Evolutionary conservation across 2,113 vertebrate genomes (phyloP), one percentile per base, ranked within the genome.

Genomic region (Elachura formosa): DNA sequence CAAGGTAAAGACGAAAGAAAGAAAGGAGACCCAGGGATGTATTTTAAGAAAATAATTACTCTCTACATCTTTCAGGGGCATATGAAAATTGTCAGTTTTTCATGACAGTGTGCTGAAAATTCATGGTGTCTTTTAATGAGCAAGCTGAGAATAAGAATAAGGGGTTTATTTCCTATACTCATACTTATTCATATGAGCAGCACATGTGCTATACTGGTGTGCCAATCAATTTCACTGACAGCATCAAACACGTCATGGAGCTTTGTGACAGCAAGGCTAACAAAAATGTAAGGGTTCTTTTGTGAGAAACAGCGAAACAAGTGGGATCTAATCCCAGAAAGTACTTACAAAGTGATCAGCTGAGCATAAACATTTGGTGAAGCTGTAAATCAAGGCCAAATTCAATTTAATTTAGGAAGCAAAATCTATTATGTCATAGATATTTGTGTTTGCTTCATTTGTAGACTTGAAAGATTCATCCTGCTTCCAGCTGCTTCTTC

Each of bases 131-230:
- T 55, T 72, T 75, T 38, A 38, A 15, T 2, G 5, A 84, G 33
- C 28, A 63, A 80, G 12, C 2, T 46, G 18, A 69, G 33, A 48
- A 26, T 24, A 69, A 77, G 24, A 84, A 71, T 66, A 33, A 28
- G 1, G 6, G 0, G 0, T 15, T 68, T 67, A n/a, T 76, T 75
- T 40, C 6, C 41, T 36, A 2, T 9, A 21, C 28, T 12, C 6
- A 10, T 54, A 4, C 5, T 66, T 33, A 63, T 0, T 55, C 48
- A 20, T 61, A n/a, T 11, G 36, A 73, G 10, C 12, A 68, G 38
- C 52, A 78, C 55, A 33, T 64, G 40, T 63, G 19, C 29, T 84
- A 8, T 45, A 10, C n/a, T 62, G 26, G 31, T 26, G 5, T 74
- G 38, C 24, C 38, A 75, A 1, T 36, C 49, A 43, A 14, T 79